Base-by-base conservation (phyloP, 2,113 vertebrate genomes). In the Triplophysa dalaica region DNA sequence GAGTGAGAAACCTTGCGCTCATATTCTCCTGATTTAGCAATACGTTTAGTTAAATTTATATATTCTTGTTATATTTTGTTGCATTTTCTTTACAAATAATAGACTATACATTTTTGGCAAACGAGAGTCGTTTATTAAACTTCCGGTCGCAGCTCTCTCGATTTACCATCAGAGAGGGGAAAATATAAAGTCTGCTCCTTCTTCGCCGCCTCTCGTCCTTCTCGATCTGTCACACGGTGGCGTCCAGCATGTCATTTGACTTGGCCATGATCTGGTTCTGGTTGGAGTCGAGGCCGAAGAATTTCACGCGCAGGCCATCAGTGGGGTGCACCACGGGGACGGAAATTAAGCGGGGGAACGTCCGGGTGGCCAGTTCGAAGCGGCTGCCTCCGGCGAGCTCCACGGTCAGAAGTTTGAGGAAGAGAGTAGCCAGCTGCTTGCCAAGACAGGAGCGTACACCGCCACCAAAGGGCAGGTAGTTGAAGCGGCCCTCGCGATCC, bases 251-350 rank as follows among this genome's bases (percentile, higher is more conserved):
- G 88, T 96, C 93, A 29, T 98, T 96, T 0, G 95, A 91, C 87
- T 98, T 98, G 3, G 95, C 94, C 92, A 96, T 93, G 88, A 99
- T 98, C 91, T 99, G 95, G 6, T 99, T 99, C 94, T 99, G 98
- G 89, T 98, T 99, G 85, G 98, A 98, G 93, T 99, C 97, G 85
- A 98, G 91, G 89, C 98, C 98, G 0, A 94, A 98, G 90, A 99
- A 99, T 83, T 96, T 98, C 86, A 99, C 97, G 68, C 93, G 96
- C 43, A 99, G 93, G 87, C 96, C 97, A 0, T 97, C 95, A 0
- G 95, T 94, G 0, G 98, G 98, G 87, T 99, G 96, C 83, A 99
- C 91, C 80, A 99, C 97, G 0, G 98, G 98, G 81, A 99, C 98
- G 11, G 97, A 92, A 75, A 95, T 88, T 87, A 99, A 89, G 10